Evolutionary conservation across 2,113 vertebrate species (phyloP).

Genomic region (Urocitellus parryii): DNA sequence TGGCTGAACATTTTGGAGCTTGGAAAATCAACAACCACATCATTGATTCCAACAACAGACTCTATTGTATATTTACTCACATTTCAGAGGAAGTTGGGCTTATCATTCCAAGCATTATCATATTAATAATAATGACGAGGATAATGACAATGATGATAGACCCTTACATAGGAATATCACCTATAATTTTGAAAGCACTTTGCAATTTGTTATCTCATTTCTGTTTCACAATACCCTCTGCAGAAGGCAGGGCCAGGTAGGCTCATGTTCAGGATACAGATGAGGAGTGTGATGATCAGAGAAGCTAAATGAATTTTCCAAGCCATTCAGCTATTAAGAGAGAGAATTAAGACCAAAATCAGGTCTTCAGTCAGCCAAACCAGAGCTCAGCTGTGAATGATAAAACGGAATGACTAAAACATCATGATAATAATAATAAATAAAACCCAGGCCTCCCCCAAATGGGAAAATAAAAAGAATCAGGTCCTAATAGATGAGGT

Average conservation of each 20-base stretch:
- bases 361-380: not conserved
- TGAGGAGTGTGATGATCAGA: slow-evolving; percentile 54
- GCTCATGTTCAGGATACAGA: not conserved
- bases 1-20: slow-evolving; percentile 31
- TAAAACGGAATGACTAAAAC: slow-evolving; percentile 53
- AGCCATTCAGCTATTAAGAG: slow-evolving; percentile 37
- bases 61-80: slow-evolving; percentile 22
- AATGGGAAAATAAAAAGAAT: not conserved
- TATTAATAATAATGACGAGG: slow-evolving; percentile 55
- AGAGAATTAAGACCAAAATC: slow-evolving; percentile 55
- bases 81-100: slow-evolving; percentile 44
- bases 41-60: not conserved
- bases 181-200: slow-evolving; percentile 55
- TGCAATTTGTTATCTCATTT: slow-evolving; percentile 51
- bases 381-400: slow-evolving; percentile 28
- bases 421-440: slow-evolving; percentile 25
- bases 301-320: slow-evolving; percentile 54
- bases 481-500: not conserved
- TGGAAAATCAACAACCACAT: slow-evolving; percentile 46
- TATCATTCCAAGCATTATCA: slow-evolving; percentile 12
- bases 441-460: slow-evolving; percentile 22
- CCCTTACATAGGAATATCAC: not conserved
- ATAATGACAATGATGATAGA: slow-evolving; percentile 35
- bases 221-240: slow-evolving; percentile 34
- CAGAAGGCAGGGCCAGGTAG: slow-evolving; percentile 13